Conservation (phyloP, 2,888 invertebrate genomes). For the Drosophila fulvimacula region DNA sequence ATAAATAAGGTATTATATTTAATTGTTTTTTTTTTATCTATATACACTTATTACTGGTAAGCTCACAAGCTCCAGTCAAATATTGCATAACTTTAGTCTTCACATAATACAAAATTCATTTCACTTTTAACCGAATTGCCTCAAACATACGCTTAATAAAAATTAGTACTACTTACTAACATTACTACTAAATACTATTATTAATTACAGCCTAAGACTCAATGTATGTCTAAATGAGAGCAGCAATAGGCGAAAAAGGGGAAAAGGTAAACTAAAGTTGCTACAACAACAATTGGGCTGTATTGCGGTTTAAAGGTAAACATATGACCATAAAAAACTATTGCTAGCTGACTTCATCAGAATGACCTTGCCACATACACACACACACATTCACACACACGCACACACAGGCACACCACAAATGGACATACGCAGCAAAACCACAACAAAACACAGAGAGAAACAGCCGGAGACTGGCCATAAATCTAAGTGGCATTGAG, state of each 20-base stretch:
- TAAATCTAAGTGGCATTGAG: slow-evolving; percentile 60
- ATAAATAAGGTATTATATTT: too few species aligned
- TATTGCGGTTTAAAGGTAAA: slow-evolving; percentile 45
- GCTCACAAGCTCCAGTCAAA: too few species aligned
- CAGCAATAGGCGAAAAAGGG: background rate
- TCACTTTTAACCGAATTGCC: background rate
- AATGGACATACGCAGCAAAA: slow-evolving; percentile 36
- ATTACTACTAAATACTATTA: background rate
- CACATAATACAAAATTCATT: too few species aligned
- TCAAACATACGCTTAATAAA: background rate
- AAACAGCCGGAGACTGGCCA: slow-evolving; percentile 51
- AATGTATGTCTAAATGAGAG: background rate
- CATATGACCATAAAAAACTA: slow-evolving; percentile 29
- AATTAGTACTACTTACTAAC: background rate
- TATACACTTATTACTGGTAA: too few species aligned
- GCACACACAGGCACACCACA: slow-evolving; percentile 25
- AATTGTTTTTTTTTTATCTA: too few species aligned
- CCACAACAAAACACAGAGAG: slow-evolving; percentile 29
- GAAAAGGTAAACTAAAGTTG: slow-evolving; percentile 10
- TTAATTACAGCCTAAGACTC: background rate
- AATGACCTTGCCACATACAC: slow-evolving; percentile 49
- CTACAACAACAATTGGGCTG: slow-evolving; percentile 20
- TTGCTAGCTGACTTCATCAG: slow-evolving; percentile 52
- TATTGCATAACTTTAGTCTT: too few species aligned
- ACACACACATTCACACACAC: slow-evolving; percentile 13